Evolutionary conservation across 2,888 invertebrate species (phyloP), one percentile per base, ranked within the genome.

Genomic region (Herminia tarsipennalis): DNA sequence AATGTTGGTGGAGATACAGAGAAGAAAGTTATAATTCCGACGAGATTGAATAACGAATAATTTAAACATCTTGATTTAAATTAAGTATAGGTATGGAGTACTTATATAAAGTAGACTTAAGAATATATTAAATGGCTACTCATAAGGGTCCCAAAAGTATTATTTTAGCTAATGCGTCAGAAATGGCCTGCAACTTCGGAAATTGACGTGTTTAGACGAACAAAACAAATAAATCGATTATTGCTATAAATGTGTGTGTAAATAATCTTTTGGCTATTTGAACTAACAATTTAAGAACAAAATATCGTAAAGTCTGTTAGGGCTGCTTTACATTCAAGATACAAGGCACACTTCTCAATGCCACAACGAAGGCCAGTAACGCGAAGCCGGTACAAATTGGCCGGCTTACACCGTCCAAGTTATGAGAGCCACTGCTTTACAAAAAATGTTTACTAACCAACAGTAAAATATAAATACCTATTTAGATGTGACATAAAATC

Each of bases 321-420:
- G 30, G 35, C 34, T 43, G 48, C 75, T 80, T 79, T 70, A 71
- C 73, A 80, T 80, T 80, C 79, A 68, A 71, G 69, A 60, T 66
- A 68, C 66, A 59, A 27, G 38, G 56, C 53, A 51, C 60, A 65
- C 65, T 66, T 63, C 65, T 66, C 69, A 65, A 60, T 59, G 72
- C 58, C 61, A 55, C 33, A 40, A 61, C 55, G 70, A 68, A 73
- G 75, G 69, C 49, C 64, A 54, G 71, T 66, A 66, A 72, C 71
- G 51, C 76, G 69, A 76, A 70, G 53, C 61, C 69, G 55, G 52
- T 62, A 78, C 73, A 78, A 78, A 78, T 78, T 76, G 73, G 57
- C 51, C 17, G 56, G 47, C 54, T 61, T 53, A 49, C 36, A 30
- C 9, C 50, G 14, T 30, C 13, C 36, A 16, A 44, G 36, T 14